Base-by-base conservation (phyloP, 1,140 invertebrate genomes). In the Drosophila dunni region DNA sequence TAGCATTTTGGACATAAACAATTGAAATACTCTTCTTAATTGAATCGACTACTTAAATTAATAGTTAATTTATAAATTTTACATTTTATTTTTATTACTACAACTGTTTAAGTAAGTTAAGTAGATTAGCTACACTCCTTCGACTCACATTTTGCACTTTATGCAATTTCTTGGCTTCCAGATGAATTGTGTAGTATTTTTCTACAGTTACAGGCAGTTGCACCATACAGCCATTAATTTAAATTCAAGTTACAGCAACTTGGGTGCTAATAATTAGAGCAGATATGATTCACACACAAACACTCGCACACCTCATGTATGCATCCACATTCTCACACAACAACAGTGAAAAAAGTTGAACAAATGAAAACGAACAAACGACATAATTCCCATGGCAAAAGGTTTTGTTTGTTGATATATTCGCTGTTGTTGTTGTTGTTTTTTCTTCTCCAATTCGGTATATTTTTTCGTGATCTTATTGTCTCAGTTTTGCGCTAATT, bases 401-500 rank as follows among this genome's bases (percentile, higher is more conserved):
- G 24, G 57, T 54, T 73, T 68, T 58, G 53, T 57, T 67, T 60
- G 56, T 68, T 67, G 53, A n/a, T 54, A n/a, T 65, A 66, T 65
- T 64, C 33, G 44, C 51, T 57, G 51, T 56, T 73, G 40, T 56
- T 36, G 24, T 29, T 63, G 36, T 51, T 63, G 75, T 50, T 60
- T 44, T 9, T 48, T 57, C 58, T 46, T 46, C 61, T 36, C 53
- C 62, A 72, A 60, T 74, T 81, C 60, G 36, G 53, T 40, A 40
- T 62, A 29, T 66, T 61, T 63, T 72, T 79, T 77, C 67, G 50
- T 80, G 72, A 77, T 84, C 76, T 80, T 83, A 83, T 80, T 83
- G 81, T 84, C 84, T 77, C 63, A 63, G 60, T 76, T 84, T 80
- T 84, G 77, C 73, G 74, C 77, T 83, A 83, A 83, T 83, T 83